These are phyloP conservation scores for Orussus abietinus DNA, from an alignment of 1,140 invertebrate species.

Conservation along the genomic window DNA sequence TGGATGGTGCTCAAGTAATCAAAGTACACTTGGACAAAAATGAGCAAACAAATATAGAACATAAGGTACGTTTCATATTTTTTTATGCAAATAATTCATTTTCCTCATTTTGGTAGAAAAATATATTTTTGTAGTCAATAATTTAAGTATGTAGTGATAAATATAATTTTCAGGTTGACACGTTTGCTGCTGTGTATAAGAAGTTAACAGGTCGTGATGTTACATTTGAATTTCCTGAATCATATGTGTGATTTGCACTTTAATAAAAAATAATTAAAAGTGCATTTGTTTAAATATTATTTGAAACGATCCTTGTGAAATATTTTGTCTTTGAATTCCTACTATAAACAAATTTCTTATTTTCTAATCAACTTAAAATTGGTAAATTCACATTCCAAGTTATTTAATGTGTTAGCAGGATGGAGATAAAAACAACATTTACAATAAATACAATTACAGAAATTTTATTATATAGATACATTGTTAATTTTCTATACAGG, in stretches of 20 bases:
- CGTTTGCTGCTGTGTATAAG: constrained; percentile 97
- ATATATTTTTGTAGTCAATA: not conserved
- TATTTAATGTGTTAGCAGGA: too few species aligned
- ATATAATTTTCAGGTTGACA: constrained; percentile 76
- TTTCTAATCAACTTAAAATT: too few species aligned
- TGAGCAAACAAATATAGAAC: constrained; percentile 98
- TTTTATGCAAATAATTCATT: constrained; percentile 4
- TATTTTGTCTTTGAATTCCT: too few species aligned
- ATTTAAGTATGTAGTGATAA: not conserved
- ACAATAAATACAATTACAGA: too few species aligned
- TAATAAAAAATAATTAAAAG: constrained; percentile 42
- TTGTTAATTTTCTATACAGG: too few species aligned
- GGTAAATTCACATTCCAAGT: too few species aligned
- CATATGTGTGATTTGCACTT: constrained; percentile 77
- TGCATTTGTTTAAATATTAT: too few species aligned
- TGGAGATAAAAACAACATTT: too few species aligned
- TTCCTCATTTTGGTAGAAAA: not conserved
- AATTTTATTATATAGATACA: too few species aligned
- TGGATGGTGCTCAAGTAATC: constrained; percentile 93
- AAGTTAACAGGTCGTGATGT: constrained; percentile 98
- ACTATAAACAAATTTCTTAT: too few species aligned
- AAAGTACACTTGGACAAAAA: constrained; percentile 99
- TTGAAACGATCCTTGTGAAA: too few species aligned
- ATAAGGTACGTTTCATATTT: constrained; percentile 72
- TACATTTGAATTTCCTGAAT: constrained; percentile 98